Percentiles rank a stretch among this genome's conserved stretches.
Evolutionary conservation across 1,140 invertebrate genomes (phyloP).

Genomic region (Microvelia longipes): DNA sequence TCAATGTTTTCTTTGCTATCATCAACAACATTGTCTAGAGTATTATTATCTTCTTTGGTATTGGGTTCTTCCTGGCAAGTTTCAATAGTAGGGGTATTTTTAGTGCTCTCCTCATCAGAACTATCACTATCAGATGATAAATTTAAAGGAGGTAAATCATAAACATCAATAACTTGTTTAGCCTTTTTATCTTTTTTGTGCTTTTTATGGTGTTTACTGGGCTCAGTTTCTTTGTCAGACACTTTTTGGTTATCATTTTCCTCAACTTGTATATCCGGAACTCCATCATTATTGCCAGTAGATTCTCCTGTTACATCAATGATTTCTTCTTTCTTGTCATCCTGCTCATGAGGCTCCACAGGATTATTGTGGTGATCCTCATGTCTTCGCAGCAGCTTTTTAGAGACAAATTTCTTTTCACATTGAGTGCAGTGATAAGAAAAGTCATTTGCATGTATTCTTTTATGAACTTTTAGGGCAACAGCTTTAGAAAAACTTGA

Average conservation of each 20-base stretch:
- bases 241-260: slow-evolving; percentile 26
- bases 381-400: slow-evolving; percentile 57
- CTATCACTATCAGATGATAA: slow-evolving; percentile 59
- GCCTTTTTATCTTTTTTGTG: slow-evolving; percentile 22
- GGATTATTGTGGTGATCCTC: slow-evolving; percentile 32
- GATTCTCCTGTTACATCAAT: slow-evolving; percentile 18
- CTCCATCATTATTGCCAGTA: slow-evolving; percentile 14
- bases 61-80: too few species aligned
- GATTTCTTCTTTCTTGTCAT: slow-evolving; percentile 23
- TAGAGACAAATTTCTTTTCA: slow-evolving; percentile 60
- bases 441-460: slow-evolving; percentile 51
- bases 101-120: slow-evolving; percentile 41
- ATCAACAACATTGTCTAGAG: not conserved
- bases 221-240: slow-evolving; percentile 14
- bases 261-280: slow-evolving; percentile 12
- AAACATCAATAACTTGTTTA: slow-evolving; percentile 37
- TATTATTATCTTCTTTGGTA: slow-evolving; percentile 11
- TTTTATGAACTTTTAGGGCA: slow-evolving; percentile 64
- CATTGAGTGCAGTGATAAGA: slow-evolving; percentile 58
- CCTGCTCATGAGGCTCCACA: slow-evolving; percentile 9
- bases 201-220: slow-evolving; percentile 19
- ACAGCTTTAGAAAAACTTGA: slow-evolving; percentile 54
- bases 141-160: slow-evolving; percentile 61
- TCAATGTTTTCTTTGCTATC: not conserved
- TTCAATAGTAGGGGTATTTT: not conserved